Evolutionary conservation across 2,888 invertebrate genomes (phyloP).

Genomic region (Baronia brevicornis): DNA sequence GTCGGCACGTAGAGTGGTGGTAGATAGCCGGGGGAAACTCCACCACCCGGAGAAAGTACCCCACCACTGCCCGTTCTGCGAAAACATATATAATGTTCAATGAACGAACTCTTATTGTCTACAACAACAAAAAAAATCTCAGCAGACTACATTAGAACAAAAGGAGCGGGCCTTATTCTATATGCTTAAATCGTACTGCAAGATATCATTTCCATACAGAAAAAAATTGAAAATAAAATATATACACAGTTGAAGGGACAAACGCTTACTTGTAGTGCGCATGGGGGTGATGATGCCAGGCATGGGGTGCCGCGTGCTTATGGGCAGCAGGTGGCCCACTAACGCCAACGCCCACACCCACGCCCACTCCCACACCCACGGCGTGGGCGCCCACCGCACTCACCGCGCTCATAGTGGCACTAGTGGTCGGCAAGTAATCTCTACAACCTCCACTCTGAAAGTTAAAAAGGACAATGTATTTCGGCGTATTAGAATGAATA

Average conservation of each 20-base stretch:
- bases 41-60: slow-evolving; percentile 63
- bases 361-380: slow-evolving; percentile 46
- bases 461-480: too few species aligned
- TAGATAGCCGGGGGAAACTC: slow-evolving; percentile 64
- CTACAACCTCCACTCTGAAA: slow-evolving; percentile 61
- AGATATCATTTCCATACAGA: too few species aligned
- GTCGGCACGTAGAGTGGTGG: slow-evolving; percentile 66
- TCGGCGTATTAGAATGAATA: too few species aligned
- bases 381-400: slow-evolving; percentile 70
- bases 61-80: slow-evolving; percentile 54
- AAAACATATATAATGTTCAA: slow-evolving; percentile 4
- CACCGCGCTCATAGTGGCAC: slow-evolving; percentile 36
- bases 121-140: too few species aligned
- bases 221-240: not conserved
- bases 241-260: not conserved
- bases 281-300: slow-evolving; percentile 65
- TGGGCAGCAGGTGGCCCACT: slow-evolving; percentile 65
- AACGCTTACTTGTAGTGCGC: slow-evolving; percentile 60
- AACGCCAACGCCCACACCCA: slow-evolving; percentile 26
- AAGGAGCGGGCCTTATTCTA: too few species aligned
- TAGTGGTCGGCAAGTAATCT: slow-evolving; percentile 46
- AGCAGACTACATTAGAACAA: too few species aligned
- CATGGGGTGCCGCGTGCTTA: slow-evolving; percentile 40
- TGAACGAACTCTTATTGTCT: too few species aligned
- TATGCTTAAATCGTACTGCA: too few species aligned